These are phyloP conservation scores for Acronicta leporina DNA, from an alignment of 2,888 invertebrate species.

Conservation along the genomic window DNA sequence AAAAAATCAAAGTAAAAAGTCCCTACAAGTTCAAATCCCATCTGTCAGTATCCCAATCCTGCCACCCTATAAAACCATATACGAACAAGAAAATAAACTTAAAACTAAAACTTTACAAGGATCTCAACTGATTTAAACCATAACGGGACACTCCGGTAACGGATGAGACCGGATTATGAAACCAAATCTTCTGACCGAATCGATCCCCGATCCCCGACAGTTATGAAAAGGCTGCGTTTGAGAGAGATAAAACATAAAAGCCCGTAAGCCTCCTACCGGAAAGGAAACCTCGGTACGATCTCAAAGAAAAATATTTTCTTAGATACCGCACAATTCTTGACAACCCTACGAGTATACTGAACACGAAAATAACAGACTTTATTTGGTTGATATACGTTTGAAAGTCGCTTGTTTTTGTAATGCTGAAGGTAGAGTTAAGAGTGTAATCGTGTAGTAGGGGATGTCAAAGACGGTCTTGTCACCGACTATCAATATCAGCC, in stretches of 20 bases:
- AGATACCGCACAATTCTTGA: conserved; percentile 74
- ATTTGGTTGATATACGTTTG: conserved; percentile 53
- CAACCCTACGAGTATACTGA: conserved; percentile 55
- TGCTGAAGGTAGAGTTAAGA: conserved; percentile 39
- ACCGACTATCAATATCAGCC: conserved; percentile 85
- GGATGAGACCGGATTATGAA: conserved; percentile 75
- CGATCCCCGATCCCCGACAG: conserved; percentile 73
- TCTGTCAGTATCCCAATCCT: background rate
- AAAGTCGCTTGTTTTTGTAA: conserved; percentile 13
- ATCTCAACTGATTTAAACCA: conserved; percentile 48
- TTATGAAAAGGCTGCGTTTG: conserved; percentile 83
- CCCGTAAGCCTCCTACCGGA: conserved; percentile 75
- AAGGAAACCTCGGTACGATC: conserved; percentile 75
- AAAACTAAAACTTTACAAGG: conserved; percentile 38
- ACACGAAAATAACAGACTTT: conserved; percentile 43
- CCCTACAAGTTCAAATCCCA: conserved; percentile 30
- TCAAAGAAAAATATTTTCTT: conserved; percentile 81
- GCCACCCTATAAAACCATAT: conserved; percentile 49
- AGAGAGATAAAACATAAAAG: conserved; percentile 73
- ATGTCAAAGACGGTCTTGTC: conserved; percentile 77
- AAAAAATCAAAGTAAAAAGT: background rate
- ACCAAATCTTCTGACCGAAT: conserved; percentile 76
- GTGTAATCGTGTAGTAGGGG: conserved; percentile 67
- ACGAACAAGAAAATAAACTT: conserved; percentile 58
- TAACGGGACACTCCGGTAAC: conserved; percentile 50